Percentiles rank a stretch among this genome's conserved stretches.
Evolutionary conservation across 2,113 vertebrate genomes (phyloP).

Genomic region (Lonchura striata): DNA sequence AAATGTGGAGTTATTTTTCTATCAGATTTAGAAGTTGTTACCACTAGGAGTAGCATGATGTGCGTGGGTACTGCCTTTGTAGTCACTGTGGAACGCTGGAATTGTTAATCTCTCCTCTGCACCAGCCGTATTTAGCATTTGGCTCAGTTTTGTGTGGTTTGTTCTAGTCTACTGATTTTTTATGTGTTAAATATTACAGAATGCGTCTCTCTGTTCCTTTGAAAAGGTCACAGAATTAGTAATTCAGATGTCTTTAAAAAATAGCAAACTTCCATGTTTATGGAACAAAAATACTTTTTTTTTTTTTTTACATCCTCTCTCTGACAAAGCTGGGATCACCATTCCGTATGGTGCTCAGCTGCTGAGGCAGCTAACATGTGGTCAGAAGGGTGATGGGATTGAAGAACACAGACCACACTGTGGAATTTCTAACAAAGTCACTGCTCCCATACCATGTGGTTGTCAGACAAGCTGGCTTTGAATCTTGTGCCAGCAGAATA

Average conservation of each 20-base stretch:
- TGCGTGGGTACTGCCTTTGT: background rate
- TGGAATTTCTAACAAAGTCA: background rate
- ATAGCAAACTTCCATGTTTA: background rate
- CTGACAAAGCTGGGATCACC: background rate
- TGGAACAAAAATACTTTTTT: background rate
- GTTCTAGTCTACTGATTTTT: background rate
- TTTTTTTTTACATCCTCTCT: accelerated
- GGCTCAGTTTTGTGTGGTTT: background rate
- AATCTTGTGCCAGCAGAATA: background rate
- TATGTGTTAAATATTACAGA: background rate
- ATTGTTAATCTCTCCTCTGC: background rate
- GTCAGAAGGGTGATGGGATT: background rate
- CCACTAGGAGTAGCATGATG: background rate
- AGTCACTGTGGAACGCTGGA: background rate
- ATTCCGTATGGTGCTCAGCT: background rate
- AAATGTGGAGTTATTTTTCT: slow-evolving; percentile 1
- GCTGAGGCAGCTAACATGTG: background rate
- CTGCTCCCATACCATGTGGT: background rate
- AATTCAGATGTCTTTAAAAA: background rate
- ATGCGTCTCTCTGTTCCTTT: background rate
- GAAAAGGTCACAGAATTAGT: background rate
- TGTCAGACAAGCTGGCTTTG: background rate
- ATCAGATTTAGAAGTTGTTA: background rate
- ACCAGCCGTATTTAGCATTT: background rate
- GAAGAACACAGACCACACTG: background rate